phyloP scores from a whole-genome alignment of 2,113 vertebrate species.

The Ciconia stormi region DNA sequence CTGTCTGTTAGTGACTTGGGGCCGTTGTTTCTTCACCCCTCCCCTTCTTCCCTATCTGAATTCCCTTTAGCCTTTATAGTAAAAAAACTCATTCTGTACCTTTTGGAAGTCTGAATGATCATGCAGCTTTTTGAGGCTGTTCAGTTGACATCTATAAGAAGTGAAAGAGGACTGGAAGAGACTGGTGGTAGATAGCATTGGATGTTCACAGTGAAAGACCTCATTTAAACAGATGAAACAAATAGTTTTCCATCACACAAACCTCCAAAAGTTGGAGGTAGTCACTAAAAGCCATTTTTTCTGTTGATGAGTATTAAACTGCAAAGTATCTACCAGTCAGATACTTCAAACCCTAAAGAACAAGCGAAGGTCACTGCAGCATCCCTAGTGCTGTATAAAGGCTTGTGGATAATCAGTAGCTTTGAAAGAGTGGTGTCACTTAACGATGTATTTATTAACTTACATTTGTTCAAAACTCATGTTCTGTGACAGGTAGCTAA shows the following conservation, averaged over 20 bases:
- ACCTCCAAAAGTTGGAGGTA: not conserved
- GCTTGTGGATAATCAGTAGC: not conserved
- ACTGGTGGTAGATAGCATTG: not conserved
- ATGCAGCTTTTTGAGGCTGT: not conserved
- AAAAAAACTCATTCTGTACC: not conserved
- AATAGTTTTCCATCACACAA: not conserved
- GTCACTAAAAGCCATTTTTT: not conserved
- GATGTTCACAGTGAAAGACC: not conserved
- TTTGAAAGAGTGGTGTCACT: not conserved
- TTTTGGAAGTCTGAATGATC: not conserved
- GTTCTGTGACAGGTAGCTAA: no score
- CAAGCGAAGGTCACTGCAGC: not conserved
- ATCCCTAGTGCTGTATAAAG: not conserved
- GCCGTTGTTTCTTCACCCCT: not conserved
- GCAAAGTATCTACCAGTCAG: not conserved
- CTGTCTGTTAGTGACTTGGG: no score
- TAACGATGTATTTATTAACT: not conserved
- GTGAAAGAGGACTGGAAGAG: no score
- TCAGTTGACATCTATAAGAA: fast-evolving
- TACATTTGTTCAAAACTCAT: not conserved
- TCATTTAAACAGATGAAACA: not conserved
- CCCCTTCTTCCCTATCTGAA: not conserved
- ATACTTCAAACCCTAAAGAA: not conserved
- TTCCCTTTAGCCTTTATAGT: not conserved
- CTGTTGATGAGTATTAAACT: not conserved